Evolutionary conservation across 2,888 invertebrate genomes (phyloP), one percentile per base, ranked within the genome.

Genomic region (Xanthorhoe designata): DNA sequence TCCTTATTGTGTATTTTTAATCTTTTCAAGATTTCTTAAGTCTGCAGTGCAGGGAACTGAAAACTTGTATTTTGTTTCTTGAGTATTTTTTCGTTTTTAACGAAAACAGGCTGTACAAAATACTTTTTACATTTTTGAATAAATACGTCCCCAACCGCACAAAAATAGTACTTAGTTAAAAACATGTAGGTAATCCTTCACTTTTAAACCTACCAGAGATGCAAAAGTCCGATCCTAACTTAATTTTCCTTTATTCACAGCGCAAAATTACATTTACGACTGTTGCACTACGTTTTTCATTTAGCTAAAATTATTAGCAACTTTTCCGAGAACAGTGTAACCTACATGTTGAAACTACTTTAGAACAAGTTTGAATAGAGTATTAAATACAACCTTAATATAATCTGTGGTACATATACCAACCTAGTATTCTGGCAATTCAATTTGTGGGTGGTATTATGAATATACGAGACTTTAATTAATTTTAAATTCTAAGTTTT

Each of bases 161-260:
- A 42, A 13, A 42, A 42, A 42, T 32, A 7, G 32, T 7, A 32
- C 3, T 13, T 42, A 13, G 35, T 35, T 9, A 13, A 13, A 42
- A 42, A 42, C 9, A 7, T 35, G 2, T 24, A 24, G 2, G 8
- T 32, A 32, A 42, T 13, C 38, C 38, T 42, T 42, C 13, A 50
- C 17, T 47, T 60, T 32, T 42, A 42, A 55, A 38, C 24, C 29
- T 42, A 0, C 1, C 29, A 55, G 62, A 67, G 55, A 74, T 68
- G 64, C 47, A 47, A 60, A 56, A 57, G 54, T 52, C 9, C 66
- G 53, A 53, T 70, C 56, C 71, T 58, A 61, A 69, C 63, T 64
- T 70, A 72, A 72, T 74, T 69, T n/a, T n/a, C 71, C 56, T 54
- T 70, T 73, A 75, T 74, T 76, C 73, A 73, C 67, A 68, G 70